phyloP scores from a whole-genome alignment of 2,113 vertebrate species.

The Salminus brasiliensis region DNA sequence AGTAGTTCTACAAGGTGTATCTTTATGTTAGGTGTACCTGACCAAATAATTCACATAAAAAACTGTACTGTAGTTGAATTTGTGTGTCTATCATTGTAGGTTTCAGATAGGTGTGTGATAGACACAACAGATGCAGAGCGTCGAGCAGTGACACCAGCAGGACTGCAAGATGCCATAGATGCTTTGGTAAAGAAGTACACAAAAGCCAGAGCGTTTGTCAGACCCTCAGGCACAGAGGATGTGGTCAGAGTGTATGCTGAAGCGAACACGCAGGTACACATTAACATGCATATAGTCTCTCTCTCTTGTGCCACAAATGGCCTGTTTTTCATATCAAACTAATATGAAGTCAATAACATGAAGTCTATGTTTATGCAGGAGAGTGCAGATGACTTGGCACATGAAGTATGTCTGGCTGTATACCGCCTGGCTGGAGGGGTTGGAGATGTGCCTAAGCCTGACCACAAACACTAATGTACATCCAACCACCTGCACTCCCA shows the following conservation, averaged over 20 bases:
- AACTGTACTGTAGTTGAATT: no score
- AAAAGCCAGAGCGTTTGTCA: constrained; percentile 85
- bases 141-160: constrained; percentile 77
- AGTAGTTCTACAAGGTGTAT: no score
- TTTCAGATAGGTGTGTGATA: constrained; percentile 86
- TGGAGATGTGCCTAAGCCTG: constrained; percentile 82
- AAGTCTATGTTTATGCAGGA: constrained; percentile 73
- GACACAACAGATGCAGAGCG: constrained; percentile 89
- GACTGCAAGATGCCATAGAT: constrained; percentile 87
- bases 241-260: constrained; percentile 91
- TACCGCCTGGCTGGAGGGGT: constrained; percentile 86
- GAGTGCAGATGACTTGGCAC: constrained; percentile 84
- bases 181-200: constrained; percentile 79
- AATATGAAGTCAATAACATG: not conserved
- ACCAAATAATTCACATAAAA: no score
- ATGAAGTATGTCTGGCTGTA: constrained; percentile 89
- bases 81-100: constrained; percentile 65
- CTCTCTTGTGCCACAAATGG: not conserved
- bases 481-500: not conserved
- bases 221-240: constrained; percentile 96
- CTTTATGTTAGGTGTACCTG: no score
- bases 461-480: not conserved
- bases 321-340: not conserved
- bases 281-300: not conserved
- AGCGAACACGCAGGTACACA: constrained; percentile 86